Base-by-base conservation (phyloP, 1,140 invertebrate genomes). In the Plectrocnemia conspersa region DNA sequence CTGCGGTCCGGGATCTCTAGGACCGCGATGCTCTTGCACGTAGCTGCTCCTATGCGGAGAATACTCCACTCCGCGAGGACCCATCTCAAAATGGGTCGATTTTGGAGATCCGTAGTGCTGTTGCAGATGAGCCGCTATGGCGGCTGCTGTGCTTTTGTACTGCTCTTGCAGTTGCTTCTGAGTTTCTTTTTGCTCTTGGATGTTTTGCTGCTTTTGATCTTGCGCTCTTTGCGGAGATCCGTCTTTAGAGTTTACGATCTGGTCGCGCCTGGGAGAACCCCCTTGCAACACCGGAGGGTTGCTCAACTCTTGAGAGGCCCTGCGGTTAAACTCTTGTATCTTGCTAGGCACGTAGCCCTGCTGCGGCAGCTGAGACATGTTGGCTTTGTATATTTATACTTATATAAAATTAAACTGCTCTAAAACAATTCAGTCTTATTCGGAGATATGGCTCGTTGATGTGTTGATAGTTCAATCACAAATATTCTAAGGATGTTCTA, bases 51-150 rank as follows among this genome's bases (percentile, higher is more conserved):
- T 40, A 44, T 76, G 74, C 0, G 74, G 74, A 2, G 74, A 76
- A 54, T 75, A 75, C 52, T 76, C 74, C 16, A 74, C 21, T 0
- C 72, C 73, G 7, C 74, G 63, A 1, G 74, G 68, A 18, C 72
- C 72, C 72, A 76, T 74, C 49, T 76, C 74, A 48, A 74, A 76
- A 35, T 76, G 73, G 24, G 73, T 69, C 10, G 68, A 62, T 41
- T 71, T 55, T 9, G 59, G 56, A 27, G 56, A 56, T 4, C 56
- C 53, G 29, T 58, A 56, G 27, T 62, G 60, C 41, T 62, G 60
- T 16, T 62, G 60, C 2, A 62, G 45, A 10, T 56, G 41, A 18
- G 54, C 52, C 11, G 59, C 55, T 9, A 53, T 48, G 46, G 54
- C 41, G 1, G 52, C 24, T 2, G 53, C 53, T 6, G 50, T 33